Evolutionary conservation across 2,113 vertebrate genomes (phyloP).

Genomic region (Mesoclemmys tuberculata): DNA sequence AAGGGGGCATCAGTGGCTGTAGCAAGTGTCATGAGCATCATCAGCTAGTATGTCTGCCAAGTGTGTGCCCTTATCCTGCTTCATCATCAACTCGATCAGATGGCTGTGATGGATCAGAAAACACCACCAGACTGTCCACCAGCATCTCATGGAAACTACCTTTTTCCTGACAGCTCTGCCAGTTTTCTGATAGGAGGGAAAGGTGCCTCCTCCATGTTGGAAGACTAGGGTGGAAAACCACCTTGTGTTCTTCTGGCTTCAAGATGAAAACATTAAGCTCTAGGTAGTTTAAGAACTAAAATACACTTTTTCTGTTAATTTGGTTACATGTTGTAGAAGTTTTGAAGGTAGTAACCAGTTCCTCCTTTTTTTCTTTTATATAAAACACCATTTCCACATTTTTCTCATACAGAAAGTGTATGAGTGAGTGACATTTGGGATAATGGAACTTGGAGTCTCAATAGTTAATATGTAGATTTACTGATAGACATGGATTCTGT

Average conservation of each 20-base stretch:
- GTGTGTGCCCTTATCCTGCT: neutral
- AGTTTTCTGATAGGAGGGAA: neutral
- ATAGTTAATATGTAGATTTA: neutral
- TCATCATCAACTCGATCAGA: neutral
- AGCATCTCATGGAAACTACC: neutral
- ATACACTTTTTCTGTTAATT: neutral
- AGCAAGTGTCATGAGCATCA: neutral
- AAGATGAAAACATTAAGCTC: neutral
- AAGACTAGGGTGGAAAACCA: neutral
- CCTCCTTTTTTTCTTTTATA: neutral
- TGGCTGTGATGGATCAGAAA: neutral
- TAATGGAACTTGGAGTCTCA: neutral
- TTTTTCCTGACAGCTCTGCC: neutral
- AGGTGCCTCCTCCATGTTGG: rapidly evolving
- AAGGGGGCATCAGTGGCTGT: too few species aligned
- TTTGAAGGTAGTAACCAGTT: neutral
- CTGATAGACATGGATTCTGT: neutral
- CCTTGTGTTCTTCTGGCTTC: neutral
- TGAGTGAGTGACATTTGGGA: neutral
- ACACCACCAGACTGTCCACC: neutral
- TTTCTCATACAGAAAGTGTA: neutral
- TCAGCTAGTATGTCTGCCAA: neutral
- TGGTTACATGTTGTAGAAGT: neutral
- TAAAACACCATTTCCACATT: neutral
- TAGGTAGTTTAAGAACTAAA: neutral